Evolutionary conservation across 2,113 vertebrate genomes (phyloP), one percentile per base, ranked within the genome.

Genomic region (Sebastes fasciatus): DNA sequence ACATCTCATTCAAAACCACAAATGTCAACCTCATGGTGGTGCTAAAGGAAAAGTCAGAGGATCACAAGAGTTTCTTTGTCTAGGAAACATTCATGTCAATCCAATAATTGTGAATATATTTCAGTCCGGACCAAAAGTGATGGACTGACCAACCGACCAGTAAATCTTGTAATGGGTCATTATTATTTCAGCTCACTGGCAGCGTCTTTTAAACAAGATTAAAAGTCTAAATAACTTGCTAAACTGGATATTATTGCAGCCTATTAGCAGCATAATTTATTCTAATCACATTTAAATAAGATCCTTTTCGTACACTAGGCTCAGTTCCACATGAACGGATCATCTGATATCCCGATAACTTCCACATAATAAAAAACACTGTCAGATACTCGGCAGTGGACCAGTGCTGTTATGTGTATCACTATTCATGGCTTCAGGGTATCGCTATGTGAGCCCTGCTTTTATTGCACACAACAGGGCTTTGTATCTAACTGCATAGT

Each of bases 401-500:
- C 40, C 74, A 62, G 49, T 49, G 67, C 63, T 49, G 69, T 72
- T 58, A 26, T 52, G 45, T 80, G 61, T 57, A 42, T 82, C 43
- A 21, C 66, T 75, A 63, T 86, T 81, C 78, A 80, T 87, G 82
- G 79, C 75, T 82, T 67, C 65, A 58, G 78, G 78, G 79, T 80
- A 72, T 65, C 77, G 68, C 82, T 63, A 19, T 90, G 76, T 40
- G 86, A 79, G 78, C 66, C 43, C 17, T 83, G 74, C 74, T 89
- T 90, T 87, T 89, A 71, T 64, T 71, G 74, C 75, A 80, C 87
- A 91, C 90, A 92, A 84, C 86, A 83, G 85, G 57, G 69, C 89
- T 91, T 94, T 94, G 91, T 94, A 49, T 88, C 43, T 68, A 60
- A 71, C 84, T 65, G 67, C 85, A 58, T 86, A 75, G 75, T 87